Evolutionary conservation across 30 jellyfish, hydroid and myxozoan species (phyloP).

Genomic region (Chironex yamaguchii): DNA sequence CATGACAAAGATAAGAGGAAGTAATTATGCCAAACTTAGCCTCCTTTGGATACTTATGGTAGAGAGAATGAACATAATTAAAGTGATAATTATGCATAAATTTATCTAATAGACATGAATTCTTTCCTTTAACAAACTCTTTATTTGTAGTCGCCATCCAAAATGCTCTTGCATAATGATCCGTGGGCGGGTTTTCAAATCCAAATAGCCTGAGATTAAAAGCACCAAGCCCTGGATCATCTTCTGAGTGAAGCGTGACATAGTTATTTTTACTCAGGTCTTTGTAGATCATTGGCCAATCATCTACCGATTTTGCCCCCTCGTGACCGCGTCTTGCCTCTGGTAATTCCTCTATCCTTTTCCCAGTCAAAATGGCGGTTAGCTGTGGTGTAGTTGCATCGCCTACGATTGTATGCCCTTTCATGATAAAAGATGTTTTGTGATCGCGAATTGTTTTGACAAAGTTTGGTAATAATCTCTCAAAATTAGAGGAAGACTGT

Average conservation of each 20-base stretch:
- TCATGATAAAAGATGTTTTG: conserved; percentile 10
- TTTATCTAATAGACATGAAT: conserved; percentile 42
- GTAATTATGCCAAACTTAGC: conserved; percentile 16
- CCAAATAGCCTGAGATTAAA: conserved; percentile 62
- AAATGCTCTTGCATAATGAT: conserved; percentile 62
- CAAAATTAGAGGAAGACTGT: conserved; percentile 49
- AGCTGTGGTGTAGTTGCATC: conserved; percentile 86
- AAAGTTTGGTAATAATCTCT: conserved; percentile 36
- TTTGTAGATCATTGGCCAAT: conserved; percentile 80
- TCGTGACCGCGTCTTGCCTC: conserved; percentile 67
- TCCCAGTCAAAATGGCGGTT: conserved; percentile 73
- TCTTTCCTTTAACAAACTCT: not conserved
- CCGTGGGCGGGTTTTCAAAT: conserved; percentile 58
- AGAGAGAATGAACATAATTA: conserved; percentile 33
- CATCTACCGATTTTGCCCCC: conserved; percentile 43
- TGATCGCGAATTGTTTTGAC: not conserved
- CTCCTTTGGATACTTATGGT: conserved; percentile 4
- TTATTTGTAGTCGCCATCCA: conserved; percentile 37
- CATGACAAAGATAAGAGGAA: conserved; percentile 14
- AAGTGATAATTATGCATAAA: conserved; percentile 3
- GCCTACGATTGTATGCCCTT: conserved; percentile 79
- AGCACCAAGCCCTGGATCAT: conserved; percentile 57
- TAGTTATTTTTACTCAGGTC: conserved; percentile 55
- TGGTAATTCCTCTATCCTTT: conserved; percentile 41
- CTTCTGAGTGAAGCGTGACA: conserved; percentile 69